Percentiles rank a stretch among this genome's conserved stretches.
phyloP scores from a whole-genome alignment of 1,140 invertebrate species.

The Drosophila kohkoa region DNA sequence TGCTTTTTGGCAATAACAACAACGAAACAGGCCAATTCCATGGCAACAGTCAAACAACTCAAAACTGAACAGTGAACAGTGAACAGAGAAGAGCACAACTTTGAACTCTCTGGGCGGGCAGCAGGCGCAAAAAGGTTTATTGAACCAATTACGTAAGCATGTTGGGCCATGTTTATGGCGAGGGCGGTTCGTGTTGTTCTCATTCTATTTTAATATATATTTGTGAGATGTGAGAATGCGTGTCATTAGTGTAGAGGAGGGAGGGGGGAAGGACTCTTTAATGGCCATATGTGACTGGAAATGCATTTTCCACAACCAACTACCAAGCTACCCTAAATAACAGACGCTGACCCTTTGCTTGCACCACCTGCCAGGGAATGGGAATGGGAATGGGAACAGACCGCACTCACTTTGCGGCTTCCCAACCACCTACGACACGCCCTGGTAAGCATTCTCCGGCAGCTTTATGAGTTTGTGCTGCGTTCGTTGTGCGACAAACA shows the following conservation, averaged over 20 bases:
- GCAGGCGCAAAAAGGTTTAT: conserved; percentile 65
- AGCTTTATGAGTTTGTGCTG: conserved; percentile 53
- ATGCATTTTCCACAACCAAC: conserved; percentile 63
- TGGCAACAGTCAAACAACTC: conserved; percentile 74
- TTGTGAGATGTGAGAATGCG: conserved; percentile 29
- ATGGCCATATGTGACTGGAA: conserved; percentile 45
- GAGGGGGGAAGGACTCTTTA: conserved; percentile 13
- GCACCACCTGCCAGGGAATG: conserved; percentile 14
- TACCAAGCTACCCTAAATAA: conserved; percentile 61
- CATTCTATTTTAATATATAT: conserved; percentile 7
- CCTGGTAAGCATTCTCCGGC: conserved; percentile 70
- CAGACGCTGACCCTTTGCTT: conserved; percentile 64
- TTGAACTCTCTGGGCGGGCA: not conserved
- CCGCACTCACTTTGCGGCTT: conserved; percentile 70
- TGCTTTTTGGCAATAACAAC: conserved; percentile 57
- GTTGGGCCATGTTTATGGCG: not conserved
- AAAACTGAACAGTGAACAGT: conserved; percentile 38
- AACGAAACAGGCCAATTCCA: conserved; percentile 52
- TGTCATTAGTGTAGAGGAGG: conserved; percentile 58
- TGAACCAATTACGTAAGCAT: conserved; percentile 79
- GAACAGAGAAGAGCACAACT: not conserved
- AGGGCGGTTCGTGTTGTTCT: conserved; percentile 16
- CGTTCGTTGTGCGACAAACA: conserved; percentile 1
- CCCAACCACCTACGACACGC: conserved; percentile 60
- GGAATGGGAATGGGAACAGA: conserved; percentile 42